Evolutionary conservation across 2,113 vertebrate species (phyloP).

Genomic region (western clawed frog (Xenopus tropicalis)): DNA sequence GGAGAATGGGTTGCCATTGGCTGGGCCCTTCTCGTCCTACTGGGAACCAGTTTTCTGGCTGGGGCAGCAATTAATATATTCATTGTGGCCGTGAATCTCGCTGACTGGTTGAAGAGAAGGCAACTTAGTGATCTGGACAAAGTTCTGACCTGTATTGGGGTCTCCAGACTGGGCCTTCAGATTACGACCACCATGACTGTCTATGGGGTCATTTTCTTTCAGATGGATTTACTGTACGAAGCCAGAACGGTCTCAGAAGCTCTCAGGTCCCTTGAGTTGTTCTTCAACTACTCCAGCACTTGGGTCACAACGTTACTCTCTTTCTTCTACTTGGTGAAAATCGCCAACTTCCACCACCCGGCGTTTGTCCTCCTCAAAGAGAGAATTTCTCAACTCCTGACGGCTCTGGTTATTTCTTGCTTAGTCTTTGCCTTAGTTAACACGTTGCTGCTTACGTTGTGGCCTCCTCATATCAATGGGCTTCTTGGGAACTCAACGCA

Average conservation of each 20-base stretch:
- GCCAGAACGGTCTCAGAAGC: background rate
- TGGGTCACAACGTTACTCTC: constrained; percentile 14
- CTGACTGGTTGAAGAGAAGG: background rate
- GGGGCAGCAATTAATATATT: background rate
- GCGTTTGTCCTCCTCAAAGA: background rate
- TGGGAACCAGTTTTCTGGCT: background rate
- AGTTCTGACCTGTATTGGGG: background rate
- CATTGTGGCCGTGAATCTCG: background rate
- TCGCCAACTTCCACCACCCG: background rate
- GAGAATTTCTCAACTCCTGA: background rate
- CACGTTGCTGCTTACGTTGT: background rate
- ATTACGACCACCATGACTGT: background rate
- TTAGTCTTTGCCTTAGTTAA: background rate
- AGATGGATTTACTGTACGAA: background rate
- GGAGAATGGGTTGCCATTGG: background rate
- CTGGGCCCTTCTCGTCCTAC: background rate
- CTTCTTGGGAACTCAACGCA: too few relatives aligned
- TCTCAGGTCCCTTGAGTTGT: background rate
- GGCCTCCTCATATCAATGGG: background rate
- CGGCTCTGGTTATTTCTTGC: background rate
- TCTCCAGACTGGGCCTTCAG: background rate
- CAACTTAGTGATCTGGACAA: background rate
- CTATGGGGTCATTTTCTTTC: background rate
- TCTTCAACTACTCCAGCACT: background rate
- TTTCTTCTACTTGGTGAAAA: constrained; percentile 9